Evolutionary conservation across 64 coral and sea anemone species (phyloP).

Genomic region (Actinia equina): DNA sequence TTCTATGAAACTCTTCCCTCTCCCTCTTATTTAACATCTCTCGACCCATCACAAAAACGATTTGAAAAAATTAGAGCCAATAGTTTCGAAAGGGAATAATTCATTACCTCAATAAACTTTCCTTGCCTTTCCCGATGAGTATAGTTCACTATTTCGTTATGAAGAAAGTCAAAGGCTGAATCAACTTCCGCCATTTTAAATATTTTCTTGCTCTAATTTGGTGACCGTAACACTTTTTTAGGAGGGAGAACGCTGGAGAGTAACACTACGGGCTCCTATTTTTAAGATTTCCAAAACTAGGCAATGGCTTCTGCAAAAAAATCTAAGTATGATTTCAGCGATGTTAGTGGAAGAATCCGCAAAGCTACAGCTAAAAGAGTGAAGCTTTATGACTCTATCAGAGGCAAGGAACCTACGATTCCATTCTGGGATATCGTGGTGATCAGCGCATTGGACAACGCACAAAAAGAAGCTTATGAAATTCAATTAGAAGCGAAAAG

Average conservation of each 20-base stretch:
- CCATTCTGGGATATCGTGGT: slow-evolving; percentile 96
- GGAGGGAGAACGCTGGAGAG: not conserved
- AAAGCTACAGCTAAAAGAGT: slow-evolving; percentile 69
- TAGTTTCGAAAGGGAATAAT: not conserved
- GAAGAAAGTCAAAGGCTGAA: slow-evolving; percentile 93
- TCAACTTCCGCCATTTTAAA: slow-evolving; percentile 97
- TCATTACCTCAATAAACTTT: slow-evolving; percentile 78
- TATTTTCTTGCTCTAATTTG: not conserved
- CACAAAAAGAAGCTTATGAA: slow-evolving; percentile 77
- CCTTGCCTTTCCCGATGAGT: slow-evolving; percentile 66
- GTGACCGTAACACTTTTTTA: not conserved
- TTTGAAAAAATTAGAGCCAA: not conserved
- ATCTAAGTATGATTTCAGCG: slow-evolving; percentile 10
- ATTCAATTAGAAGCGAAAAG: slow-evolving; percentile 78
- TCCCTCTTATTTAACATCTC: not conserved
- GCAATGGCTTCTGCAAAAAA: slow-evolving; percentile 61
- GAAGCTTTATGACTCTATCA: slow-evolving; percentile 75
- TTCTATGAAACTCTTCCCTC: not conserved
- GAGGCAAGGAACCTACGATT: slow-evolving; percentile 60
- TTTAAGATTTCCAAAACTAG: not conserved
- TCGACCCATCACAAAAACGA: not conserved
- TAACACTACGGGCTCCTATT: not conserved
- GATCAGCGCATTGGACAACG: slow-evolving; percentile 76
- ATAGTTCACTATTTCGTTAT: slow-evolving; percentile 94
- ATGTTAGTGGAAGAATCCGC: slow-evolving; percentile 72